Evolutionary conservation across 2,113 vertebrate genomes (phyloP), one percentile per base, ranked within the genome.

Genomic region (Corynorhinus townsendii): DNA sequence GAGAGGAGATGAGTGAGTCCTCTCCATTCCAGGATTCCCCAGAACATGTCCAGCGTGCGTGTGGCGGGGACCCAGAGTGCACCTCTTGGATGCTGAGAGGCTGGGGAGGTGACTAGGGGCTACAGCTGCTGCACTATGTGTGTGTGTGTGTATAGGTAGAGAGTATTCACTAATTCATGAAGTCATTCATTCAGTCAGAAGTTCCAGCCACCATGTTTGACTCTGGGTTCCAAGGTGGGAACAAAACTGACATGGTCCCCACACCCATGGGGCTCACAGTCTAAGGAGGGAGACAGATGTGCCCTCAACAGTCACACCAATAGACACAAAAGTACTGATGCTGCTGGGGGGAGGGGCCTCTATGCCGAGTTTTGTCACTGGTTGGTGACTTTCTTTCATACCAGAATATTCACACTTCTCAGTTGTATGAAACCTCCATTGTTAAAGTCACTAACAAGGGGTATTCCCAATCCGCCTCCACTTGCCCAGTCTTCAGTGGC

Each of bases 61-160:
- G 49, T 47, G 4, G 7, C 2, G 33, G 47, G n/a, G 40, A 2
- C 66, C 59, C 3, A 7, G 30, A 35, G 59, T 11, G 7, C 12
- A 15, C 19, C 20, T 72, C 72, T 88, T 8, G 16, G 52, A 11
- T 10, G 68, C 83, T 11, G 20, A 73, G 45, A 80, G 83, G 69
- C 83, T 33, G 30, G 38, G 56, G 30, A 43, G 59, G 45, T 45
- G 35, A n/a, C 19, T 28, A 38, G n/a, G 40, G 35, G 80, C 49
- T 33, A n/a, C 38, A 40, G 38, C 38, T 4, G 38, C 38, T 40
- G 4, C 4, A 9, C 0, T 3, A 7, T 62, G 38, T 0, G 0
- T 0, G 11, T 12, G 64, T 5, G 16, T 20, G 35, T 16, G 20
- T 40, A 28, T 20, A 49, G 24, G 66, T 20, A 43, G 49, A 69